Base-by-base conservation (phyloP, 1,140 invertebrate genomes). In the Neodiprion pinetum region DNA sequence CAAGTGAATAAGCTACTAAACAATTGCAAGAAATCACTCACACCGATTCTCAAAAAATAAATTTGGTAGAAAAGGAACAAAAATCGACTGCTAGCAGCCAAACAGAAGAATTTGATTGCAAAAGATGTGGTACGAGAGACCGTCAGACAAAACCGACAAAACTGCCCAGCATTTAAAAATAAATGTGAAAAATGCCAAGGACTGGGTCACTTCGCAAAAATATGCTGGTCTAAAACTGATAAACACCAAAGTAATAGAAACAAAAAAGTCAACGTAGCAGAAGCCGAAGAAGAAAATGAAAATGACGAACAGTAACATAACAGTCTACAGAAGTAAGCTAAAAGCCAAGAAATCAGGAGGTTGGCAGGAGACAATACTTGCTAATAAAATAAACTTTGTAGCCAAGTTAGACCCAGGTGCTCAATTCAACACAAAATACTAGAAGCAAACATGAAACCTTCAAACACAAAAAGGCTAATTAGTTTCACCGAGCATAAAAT, bases 1-100 rank as follows among this genome's bases (percentile, higher is more conserved):
- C 75, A 7, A 73, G 74, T 0, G 79, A 80, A 23, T 48, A 78
- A n/a, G 77, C 77, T 11, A 71, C 66, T 2, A 17, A 78, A 53
- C 76, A 78, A 21, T 23, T 78, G 9, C n/a, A 78, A 75, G 69
- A 47, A 9, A 71, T 77, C 17, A 21, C 17, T 21, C 17, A 21
- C 17, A 21, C 17, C 17, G 17, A 21, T 21, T 21, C 17, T 21
- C 17, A 21, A 21, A 21, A 21, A 21, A 21, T 21, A 21, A 21
- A 21, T 21, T 21, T 21, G 17, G 17, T 21, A 21, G 1, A 21
- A 71, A 71, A 48, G 17, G 8, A 71, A 23, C 47, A 47, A 61
- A n/a, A 9, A 12, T 21, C 17, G 17, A 21, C 17, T 21, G 17
- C 17, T 21, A 21, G 17, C 9, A 23, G 10, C 40, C 49, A 48